Conservation (phyloP, 2,113 vertebrate species). For the Coptodon bakossiorum region DNA sequence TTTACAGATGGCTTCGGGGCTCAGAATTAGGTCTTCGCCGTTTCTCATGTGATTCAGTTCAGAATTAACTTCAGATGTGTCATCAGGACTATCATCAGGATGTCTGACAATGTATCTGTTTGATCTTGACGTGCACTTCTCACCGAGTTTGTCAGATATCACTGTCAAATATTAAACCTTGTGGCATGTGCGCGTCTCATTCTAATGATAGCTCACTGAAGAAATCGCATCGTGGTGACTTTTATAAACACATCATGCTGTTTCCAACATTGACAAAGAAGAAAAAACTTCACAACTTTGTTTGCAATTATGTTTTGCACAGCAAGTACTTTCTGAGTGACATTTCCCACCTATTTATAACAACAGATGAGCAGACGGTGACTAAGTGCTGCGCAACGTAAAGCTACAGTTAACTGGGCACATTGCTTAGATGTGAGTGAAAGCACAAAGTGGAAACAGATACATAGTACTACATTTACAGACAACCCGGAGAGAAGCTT, state of each 20-base stretch:
- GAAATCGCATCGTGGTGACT: slow-evolving; percentile 17
- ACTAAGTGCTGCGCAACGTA: slow-evolving; percentile 18
- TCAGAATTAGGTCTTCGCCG: slow-evolving; percentile 58
- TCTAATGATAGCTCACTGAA: slow-evolving; percentile 59
- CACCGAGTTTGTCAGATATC: slow-evolving; percentile 52
- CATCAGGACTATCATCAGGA: slow-evolving; percentile 50
- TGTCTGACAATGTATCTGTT: slow-evolving; percentile 45
- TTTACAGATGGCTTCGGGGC: slow-evolving; percentile 55
- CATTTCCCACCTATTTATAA: slow-evolving; percentile 56
- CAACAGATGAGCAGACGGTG: slow-evolving; percentile 2
- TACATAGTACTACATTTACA: background rate
- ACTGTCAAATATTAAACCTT: slow-evolving; percentile 54
- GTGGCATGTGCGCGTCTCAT: slow-evolving; percentile 30
- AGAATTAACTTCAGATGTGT: slow-evolving; percentile 63
- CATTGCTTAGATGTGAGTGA: slow-evolving; percentile 8
- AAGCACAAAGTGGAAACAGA: background rate
- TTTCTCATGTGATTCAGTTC: slow-evolving; percentile 65
- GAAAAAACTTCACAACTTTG: slow-evolving; percentile 25
- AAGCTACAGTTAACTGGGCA: slow-evolving; percentile 20
- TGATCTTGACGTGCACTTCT: slow-evolving; percentile 54
- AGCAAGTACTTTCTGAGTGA: slow-evolving; percentile 44
- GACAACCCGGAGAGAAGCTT: slow-evolving; percentile 30
- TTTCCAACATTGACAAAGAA: background rate
- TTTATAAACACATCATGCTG: background rate
- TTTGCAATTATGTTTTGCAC: slow-evolving; percentile 32